Base-by-base conservation (phyloP, 2,888 invertebrate species). In the Leptinotarsa rubiginosa region DNA sequence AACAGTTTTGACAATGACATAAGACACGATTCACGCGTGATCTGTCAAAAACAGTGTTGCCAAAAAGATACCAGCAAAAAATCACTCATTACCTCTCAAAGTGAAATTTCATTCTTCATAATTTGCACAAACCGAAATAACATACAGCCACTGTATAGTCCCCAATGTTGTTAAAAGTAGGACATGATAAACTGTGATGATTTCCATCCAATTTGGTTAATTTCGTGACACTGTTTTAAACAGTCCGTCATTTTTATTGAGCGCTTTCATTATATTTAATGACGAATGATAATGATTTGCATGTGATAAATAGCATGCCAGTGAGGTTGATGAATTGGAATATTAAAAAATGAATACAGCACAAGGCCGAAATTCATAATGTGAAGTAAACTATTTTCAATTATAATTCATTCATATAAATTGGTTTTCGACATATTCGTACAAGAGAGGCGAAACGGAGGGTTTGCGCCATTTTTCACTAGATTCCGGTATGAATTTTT, bases 301-400 rank as follows among this genome's bases (percentile, higher is more conserved):
- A 67, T 67, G 49, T 52, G 67, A 67, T 67, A 16, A 31, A 67
- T 65, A 20, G 20, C 22, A 67, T 52, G 31, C 13, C 52, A 25
- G 31, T 67, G 25, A 67, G 25, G 25, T 67, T 67, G 67, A 67
- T 67, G 50, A 50, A 67, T 50, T 52, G 16, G 52, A 50, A 50
- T 52, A 67, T 67, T 67, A 67, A 67, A 47, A 52, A 67, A 52
- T 67, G 1, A 52, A 67, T 67, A 52, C 22, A 47, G 74, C 52
- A 74, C 74, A 74, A 74, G 71, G 74, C 65, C 71, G 67, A 47
- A 70, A 49, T 62, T 67, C 54, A 69, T 67, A 74, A 41, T 41
- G 41, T 10, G 10, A 68, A 68, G 64, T 62, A 70, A 25, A 49
- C 41, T 66, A 47, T 66, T 67, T 64, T 18, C 66, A 66, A 74